Percentiles rank a stretch among this genome's conserved stretches.
phyloP scores from a whole-genome alignment of 2,113 vertebrate species.

The Hiodon alosoides region DNA sequence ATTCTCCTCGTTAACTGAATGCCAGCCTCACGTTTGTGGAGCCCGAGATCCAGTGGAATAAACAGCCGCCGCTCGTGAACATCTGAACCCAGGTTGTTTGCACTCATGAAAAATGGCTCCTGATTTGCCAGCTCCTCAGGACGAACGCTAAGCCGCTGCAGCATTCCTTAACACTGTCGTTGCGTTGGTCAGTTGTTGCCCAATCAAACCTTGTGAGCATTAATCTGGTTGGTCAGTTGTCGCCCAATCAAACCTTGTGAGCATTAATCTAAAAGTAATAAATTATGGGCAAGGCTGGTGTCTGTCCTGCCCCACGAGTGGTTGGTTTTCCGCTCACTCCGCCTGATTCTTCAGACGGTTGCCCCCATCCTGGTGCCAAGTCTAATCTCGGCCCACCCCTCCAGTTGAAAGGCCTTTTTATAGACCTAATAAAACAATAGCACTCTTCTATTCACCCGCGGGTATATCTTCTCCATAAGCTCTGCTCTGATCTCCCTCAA shows the following conservation, averaged over 20 bases:
- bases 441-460: slow-evolving; percentile 15
- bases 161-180: not conserved
- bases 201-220: not conserved
- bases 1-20: slow-evolving; percentile 33
- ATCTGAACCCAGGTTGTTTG: slow-evolving; percentile 36
- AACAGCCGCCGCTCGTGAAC: slow-evolving; percentile 29
- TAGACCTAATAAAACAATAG: slow-evolving; percentile 18
- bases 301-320: not conserved
- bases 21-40: slow-evolving; percentile 28
- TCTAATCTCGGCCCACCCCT: slow-evolving; percentile 8
- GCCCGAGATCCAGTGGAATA: slow-evolving; percentile 26
- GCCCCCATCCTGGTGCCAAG: not conserved
- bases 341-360: slow-evolving; percentile 10
- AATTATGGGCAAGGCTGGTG: not conserved
- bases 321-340: not conserved
- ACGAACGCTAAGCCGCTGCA: slow-evolving; percentile 14
- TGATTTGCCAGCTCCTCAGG: slow-evolving; percentile 11
- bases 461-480: slow-evolving; percentile 22
- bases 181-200: not conserved
- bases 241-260: not conserved
- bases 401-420: slow-evolving; percentile 30
- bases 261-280: not conserved
- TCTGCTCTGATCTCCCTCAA: too few relatives aligned
- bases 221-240: not conserved
- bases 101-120: slow-evolving; percentile 25